Percentiles rank a stretch among this genome's conserved stretches.
Conservation (phyloP, 2,888 invertebrate genomes). For the Bedellia somnulentella region DNA sequence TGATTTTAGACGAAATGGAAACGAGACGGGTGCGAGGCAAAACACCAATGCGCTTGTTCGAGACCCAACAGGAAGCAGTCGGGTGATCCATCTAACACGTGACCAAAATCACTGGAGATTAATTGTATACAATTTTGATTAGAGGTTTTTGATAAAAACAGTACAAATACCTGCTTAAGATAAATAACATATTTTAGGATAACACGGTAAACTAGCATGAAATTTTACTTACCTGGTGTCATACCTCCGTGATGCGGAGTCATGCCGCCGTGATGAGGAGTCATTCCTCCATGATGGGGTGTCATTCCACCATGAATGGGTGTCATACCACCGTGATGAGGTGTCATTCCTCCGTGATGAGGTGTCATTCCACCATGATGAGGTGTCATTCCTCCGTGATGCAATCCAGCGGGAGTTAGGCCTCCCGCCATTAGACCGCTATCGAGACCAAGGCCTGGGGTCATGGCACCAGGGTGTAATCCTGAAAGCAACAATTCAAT, state of each 20-base stretch:
- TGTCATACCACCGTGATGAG: constrained; percentile 18
- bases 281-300: constrained; percentile 24
- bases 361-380: constrained; percentile 21
- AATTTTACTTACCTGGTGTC: constrained; percentile 11
- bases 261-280: constrained; percentile 13
- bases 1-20: too few species aligned
- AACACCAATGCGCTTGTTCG: too few species aligned
- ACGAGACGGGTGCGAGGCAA: too few species aligned
- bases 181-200: too few species aligned
- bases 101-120: too few species aligned
- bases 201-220: too few species aligned
- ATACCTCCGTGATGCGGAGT: constrained; percentile 16
- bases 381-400: constrained; percentile 32
- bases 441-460: constrained; percentile 28
- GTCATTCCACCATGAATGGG: constrained; percentile 34
- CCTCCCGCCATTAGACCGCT: constrained; percentile 30
- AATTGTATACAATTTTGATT: too few species aligned
- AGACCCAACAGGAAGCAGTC: too few species aligned
- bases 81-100: too few species aligned
- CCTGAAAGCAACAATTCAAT: constrained; percentile 14
- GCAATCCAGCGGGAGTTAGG: constrained; percentile 28
- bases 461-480: constrained; percentile 29
- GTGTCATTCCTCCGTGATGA: constrained; percentile 14
- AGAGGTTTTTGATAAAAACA: too few species aligned
- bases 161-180: too few species aligned